Percentiles rank a stretch among this genome's conserved stretches.
These are phyloP conservation scores for Atrichornis clamosus DNA, from an alignment of 2,113 vertebrate genomes.

Conservation along the genomic window DNA sequence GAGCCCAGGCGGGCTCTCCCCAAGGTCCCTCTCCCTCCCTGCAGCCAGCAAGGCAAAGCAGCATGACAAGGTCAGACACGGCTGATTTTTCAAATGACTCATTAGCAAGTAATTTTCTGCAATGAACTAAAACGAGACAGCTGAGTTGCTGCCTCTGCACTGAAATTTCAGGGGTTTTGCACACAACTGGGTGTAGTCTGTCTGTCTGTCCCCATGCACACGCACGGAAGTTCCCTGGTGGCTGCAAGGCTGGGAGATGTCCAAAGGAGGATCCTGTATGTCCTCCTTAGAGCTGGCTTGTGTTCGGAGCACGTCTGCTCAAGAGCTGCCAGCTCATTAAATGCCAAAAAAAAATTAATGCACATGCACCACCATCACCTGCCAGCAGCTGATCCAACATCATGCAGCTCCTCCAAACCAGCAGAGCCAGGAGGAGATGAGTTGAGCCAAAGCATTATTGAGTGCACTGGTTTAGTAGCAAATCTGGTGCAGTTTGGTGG, in stretches of 20 bases:
- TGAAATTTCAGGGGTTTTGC: background rate
- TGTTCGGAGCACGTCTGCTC: background rate
- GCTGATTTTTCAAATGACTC: background rate
- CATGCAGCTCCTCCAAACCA: background rate
- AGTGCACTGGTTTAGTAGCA: background rate
- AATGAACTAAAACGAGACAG: background rate
- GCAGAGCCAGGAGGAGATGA: background rate
- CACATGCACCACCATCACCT: too few relatives aligned
- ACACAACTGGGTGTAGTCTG: background rate
- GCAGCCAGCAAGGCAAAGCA: background rate
- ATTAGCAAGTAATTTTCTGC: background rate
- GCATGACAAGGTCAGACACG: fast-evolving
- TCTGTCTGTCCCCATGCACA: fast-evolving
- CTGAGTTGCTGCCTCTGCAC: background rate
- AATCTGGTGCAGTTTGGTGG: background rate
- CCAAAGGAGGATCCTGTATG: background rate
- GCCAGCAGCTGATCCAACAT: background rate
- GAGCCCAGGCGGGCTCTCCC: background rate
- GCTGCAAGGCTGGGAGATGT: background rate
- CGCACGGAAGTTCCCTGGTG: fast-evolving
- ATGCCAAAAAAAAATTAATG: background rate
- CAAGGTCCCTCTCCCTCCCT: background rate
- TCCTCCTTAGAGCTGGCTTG: background rate
- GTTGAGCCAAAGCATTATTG: background rate
- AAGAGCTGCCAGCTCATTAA: background rate